Percentiles rank a stretch among this genome's conserved stretches.
These are phyloP conservation scores for Stomatorhinus ivindoensis DNA, from an alignment of 2,113 vertebrate genomes.

Conservation along the genomic window DNA sequence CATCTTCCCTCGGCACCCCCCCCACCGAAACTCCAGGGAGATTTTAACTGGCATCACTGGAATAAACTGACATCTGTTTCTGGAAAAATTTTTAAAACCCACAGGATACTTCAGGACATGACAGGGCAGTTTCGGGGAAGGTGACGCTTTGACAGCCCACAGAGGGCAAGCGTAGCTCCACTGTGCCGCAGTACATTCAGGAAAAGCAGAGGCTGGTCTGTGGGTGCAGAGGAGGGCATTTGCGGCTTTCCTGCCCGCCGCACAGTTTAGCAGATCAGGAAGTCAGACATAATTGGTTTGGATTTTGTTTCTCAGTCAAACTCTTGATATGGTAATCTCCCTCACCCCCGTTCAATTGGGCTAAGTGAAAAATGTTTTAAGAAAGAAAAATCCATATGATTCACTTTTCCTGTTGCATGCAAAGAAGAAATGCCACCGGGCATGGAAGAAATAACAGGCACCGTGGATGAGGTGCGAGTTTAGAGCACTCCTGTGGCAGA, in stretches of 20 bases:
- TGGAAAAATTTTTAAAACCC: not conserved
- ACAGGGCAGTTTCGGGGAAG: not conserved
- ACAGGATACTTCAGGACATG: not conserved
- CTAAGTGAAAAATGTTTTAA: not conserved
- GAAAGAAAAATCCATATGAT: not conserved
- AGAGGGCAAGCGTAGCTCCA: not conserved
- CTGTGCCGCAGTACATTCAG: not conserved
- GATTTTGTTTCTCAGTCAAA: not conserved
- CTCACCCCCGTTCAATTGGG: not conserved
- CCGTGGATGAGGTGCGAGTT: not conserved
- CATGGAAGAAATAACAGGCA: not conserved
- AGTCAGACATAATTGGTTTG: not conserved
- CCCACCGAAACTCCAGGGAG: not conserved
- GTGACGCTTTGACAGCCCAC: not conserved
- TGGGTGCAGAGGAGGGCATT: not conserved
- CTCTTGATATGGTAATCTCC: not conserved
- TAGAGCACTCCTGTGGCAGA: not conserved
- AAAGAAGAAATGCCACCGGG: not conserved
- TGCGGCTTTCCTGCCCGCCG: too few species aligned
- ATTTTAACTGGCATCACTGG: not conserved
- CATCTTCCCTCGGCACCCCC: not conserved
- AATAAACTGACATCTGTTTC: not conserved
- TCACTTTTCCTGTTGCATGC: not conserved
- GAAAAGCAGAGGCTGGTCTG: not conserved
- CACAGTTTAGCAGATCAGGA: not conserved